Evolutionary conservation across 2,888 invertebrate genomes (phyloP), one percentile per base, ranked within the genome.

Genomic region (Acleris emargana): DNA sequence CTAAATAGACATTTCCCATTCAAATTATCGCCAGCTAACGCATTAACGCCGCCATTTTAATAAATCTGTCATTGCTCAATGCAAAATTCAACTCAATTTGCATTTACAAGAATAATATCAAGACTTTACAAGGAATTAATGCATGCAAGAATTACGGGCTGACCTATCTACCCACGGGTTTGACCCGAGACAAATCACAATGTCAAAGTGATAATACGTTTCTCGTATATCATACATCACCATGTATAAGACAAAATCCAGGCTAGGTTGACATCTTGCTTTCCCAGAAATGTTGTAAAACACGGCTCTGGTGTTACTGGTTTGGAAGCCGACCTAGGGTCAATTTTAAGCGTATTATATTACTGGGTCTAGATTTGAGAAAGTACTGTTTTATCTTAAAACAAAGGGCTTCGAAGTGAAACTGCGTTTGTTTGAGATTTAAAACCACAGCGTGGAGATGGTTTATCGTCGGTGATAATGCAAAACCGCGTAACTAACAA

Each of bases 131-230:
- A 16, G 42, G 55, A 64, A 55, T 64, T 64, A 64, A 60, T 64
- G 59, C 64, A 52, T 58, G 25, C 28, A 28, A 18, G 42, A 4
- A 54, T 64, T 64, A 55, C 50, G 7, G 42, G 49, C 20, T 38
- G 60, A 66, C 60, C 64, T 43, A 49, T 58, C 28, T 49, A 20
- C 64, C 64, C 60, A 66, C 64, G 54, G 43, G 13, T n/a, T 49
- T 51, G 60, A 66, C 64, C 60, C 45, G 50, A 55, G 55, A 66
- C 64, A 60, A 66, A 66, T 66, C 60, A 60, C 64, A 60, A 66
- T 57, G 64, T 66, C 60, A 60, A 51, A 59, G 59, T 64, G 64
- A 64, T 54, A 61, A 22, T 59, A 52, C 64, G 20, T 47, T 13
- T 38, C 9, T 32, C 51, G 45, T 28, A 52, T 52, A 17, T 45